Base-by-base conservation (phyloP, 2,797 vertebrate species). In the Peromyscus attwateri region DNA sequence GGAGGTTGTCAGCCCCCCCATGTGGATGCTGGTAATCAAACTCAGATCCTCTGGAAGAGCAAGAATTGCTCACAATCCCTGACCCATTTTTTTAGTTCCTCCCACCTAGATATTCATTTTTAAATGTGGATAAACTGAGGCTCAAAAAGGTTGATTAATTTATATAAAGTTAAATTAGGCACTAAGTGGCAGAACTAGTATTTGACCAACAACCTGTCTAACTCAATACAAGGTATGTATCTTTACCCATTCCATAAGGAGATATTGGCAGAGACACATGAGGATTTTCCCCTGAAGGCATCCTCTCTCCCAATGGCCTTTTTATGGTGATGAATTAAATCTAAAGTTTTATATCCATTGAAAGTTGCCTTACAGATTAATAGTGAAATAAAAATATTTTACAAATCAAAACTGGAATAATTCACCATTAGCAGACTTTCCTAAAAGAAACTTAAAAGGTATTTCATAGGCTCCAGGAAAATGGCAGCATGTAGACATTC, bases 381-480 rank as follows among this genome's bases (percentile, higher is more conserved):
- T 83, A 17, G 34, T 75, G 49, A 95, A 85, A 68, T 68, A 79
- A 89, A 87, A 29, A 77, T 7, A 76, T 71, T 76, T 84, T 13
- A 92, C 55, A 84, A 95, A 70, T 9, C 66, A 95, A 95, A 92
- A 46, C 3, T 21, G 89, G 60, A 29, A 94, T 29, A 93, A 75
- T 92, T 49, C 31, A 92, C 55, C 46, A 87, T 11, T 89, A 89
- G 64, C 1, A 68, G 2, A 75, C 11, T 52, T 87, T 27, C 73
- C 29, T 92, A 29, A 55, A 91, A 73, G 34, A 88, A 94, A 68
- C 66, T 29, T 83, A 80, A 96, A 93, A 66, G 62, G 79, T 49
- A 0, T 68, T 82, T 52, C 55, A 83, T 3, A 81, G n/a, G 5
- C 43, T 92, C 11, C 31, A 92, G 62, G 90, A 21, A 94, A 93